Percentiles rank a stretch among this genome's conserved stretches.
Conservation (phyloP, 2,888 invertebrate genomes). For the Pristionchus maxplancki region DNA sequence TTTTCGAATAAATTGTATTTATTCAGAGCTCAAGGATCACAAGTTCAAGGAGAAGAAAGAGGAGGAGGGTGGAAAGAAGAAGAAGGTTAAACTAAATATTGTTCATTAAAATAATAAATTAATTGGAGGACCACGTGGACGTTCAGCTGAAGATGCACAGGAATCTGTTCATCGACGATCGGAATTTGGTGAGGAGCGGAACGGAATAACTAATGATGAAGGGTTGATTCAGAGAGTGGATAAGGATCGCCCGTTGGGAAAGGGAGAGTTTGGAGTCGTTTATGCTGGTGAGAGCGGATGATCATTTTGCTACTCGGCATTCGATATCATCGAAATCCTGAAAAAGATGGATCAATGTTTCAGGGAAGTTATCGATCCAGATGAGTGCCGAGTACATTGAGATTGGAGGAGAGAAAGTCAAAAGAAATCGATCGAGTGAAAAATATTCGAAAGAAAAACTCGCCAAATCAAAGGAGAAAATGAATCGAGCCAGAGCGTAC, state of each 20-base stretch:
- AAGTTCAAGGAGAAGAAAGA: constrained; percentile 36
- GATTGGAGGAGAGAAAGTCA: constrained; percentile 19
- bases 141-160: constrained; percentile 39
- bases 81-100: not conserved
- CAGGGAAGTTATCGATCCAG: constrained; percentile 22
- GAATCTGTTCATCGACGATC: constrained; percentile 34
- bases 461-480: not conserved
- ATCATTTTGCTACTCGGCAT: not conserved
- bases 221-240: constrained; percentile 22
- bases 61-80: constrained; percentile 18
- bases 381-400: constrained; percentile 19
- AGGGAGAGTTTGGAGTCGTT: constrained; percentile 42
- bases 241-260: constrained; percentile 27
- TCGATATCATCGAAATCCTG: not conserved
- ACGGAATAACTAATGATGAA: not conserved
- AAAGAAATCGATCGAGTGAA: not conserved
- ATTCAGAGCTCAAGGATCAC: not conserved
- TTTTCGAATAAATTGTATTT: not conserved
- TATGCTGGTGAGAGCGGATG: constrained; percentile 2
- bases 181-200: constrained; percentile 30
- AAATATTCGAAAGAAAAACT: not conserved
- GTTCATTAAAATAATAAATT: not conserved
- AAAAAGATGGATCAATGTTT: not conserved
- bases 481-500: not conserved
- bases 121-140: not conserved